Base-by-base conservation (phyloP, 2,888 invertebrate species). In the Ametastegia equiseti region DNA sequence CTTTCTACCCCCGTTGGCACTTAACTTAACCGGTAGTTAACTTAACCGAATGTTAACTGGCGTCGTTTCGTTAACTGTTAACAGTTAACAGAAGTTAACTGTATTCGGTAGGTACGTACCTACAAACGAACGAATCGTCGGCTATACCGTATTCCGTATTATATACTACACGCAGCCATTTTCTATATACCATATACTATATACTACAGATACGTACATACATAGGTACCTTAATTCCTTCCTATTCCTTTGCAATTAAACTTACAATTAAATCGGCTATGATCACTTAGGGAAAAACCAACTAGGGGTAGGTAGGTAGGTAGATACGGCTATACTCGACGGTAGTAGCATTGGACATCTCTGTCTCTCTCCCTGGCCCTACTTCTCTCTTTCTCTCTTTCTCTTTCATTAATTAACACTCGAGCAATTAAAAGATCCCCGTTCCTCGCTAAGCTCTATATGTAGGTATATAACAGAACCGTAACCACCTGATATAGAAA, bases 21-120 rank as follows among this genome's bases (percentile, higher is more conserved):
- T 91, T 91, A 91, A 91, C 87, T 91, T 91, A 91, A 91, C 91
- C 90, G 91, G 91, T 90, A 87, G 91, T 91, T 91, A 91, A 89
- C 42, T 78, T 78, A 78, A 78, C 78, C 89, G 86, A 89, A 88
- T 90, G 89, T 90, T 91, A 91, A 91, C 91, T 89, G 87, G 87
- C 75, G 75, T 75, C 75, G 75, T 75, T 75, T 36, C 36, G 75
- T 54, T 54, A 39, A 67, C 65, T 67, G 65, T 67, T 67, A 67
- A 67, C 65, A 39, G 65, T 67, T 67, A 36, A 39, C 39, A 39
- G n/a, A n/a, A n/a, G 36, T 67, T 39, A 39, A 39, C 65, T 33
- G 33, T n/a, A n/a, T 63, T 63, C 63, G 6, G 33, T n/a, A n/a
- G 30, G 27, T 13, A 23, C 19, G 15, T n/a, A n/a, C n/a, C n/a